Evolutionary conservation across 1,140 invertebrate genomes (phyloP).

Genomic region (Chironomus tepperi): DNA sequence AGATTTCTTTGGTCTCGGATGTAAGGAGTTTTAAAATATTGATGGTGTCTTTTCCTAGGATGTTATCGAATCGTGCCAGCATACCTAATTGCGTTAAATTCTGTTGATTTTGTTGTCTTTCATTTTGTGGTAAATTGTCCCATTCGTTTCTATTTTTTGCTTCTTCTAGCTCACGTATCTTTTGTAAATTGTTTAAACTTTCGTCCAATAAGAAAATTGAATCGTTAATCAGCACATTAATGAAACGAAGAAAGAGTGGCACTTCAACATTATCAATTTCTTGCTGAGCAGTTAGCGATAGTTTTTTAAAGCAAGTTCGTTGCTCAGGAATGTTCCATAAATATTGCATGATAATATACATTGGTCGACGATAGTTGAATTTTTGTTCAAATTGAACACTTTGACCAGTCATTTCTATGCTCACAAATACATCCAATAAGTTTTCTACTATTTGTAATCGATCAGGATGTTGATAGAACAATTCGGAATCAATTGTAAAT

Average conservation of each 20-base stretch:
- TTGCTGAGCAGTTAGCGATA: constrained; percentile 70
- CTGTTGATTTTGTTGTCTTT: constrained; percentile 65
- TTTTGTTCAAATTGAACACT: constrained; percentile 95
- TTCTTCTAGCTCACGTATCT: constrained; percentile 63
- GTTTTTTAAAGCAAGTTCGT: constrained; percentile 57
- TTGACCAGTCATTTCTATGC: constrained; percentile 95
- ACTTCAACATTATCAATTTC: constrained; percentile 86
- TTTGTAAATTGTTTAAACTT: constrained; percentile 75
- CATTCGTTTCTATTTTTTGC: constrained; percentile 68
- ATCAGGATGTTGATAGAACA: constrained; percentile 72
- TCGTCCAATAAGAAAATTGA: constrained; percentile 91
- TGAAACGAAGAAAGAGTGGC: constrained; percentile 85
- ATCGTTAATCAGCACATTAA: constrained; percentile 93
- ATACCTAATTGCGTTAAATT: constrained; percentile 72
- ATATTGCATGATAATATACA: constrained; percentile 90
- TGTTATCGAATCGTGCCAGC: constrained; percentile 86
- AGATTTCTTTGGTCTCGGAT: constrained; percentile 74
- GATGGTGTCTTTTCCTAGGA: constrained; percentile 83
- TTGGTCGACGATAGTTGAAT: constrained; percentile 90
- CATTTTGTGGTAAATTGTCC: constrained; percentile 56
- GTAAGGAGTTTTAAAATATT: constrained; percentile 75
- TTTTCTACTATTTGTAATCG: constrained; percentile 58
- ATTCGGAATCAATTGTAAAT: constrained; percentile 51
- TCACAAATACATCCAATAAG: constrained; percentile 85
- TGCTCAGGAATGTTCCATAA: constrained; percentile 78